Evolutionary conservation across 2,797 vertebrate genomes (phyloP).

Genomic region (Hippocampus kuda): DNA sequence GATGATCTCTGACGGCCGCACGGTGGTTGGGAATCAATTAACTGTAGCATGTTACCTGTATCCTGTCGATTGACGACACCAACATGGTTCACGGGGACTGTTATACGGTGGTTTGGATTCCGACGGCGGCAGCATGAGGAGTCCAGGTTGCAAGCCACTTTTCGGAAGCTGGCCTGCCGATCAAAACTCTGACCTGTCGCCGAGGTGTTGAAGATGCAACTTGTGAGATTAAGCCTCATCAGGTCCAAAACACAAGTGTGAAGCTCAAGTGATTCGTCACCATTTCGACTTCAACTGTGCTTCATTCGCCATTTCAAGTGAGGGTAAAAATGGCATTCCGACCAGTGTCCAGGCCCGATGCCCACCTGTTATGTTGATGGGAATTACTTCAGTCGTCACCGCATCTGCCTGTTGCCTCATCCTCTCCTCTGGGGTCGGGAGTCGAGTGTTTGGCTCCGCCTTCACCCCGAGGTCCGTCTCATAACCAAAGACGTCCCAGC

Average conservation of each 20-base stretch:
- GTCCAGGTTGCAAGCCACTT: slow-evolving; percentile 78
- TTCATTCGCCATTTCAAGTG: too few species aligned
- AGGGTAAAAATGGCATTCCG: not conserved
- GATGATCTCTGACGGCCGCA: not conserved
- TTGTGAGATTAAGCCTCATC: not conserved
- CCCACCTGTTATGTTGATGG: slow-evolving; percentile 75
- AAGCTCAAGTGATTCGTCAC: not conserved
- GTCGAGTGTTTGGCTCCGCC: slow-evolving; percentile 69
- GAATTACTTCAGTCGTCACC: slow-evolving; percentile 77
- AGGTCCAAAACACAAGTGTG: not conserved
- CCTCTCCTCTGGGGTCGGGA: slow-evolving; percentile 91
- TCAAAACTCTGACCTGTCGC: slow-evolving; percentile 88
- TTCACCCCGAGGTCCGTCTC: slow-evolving; percentile 20
- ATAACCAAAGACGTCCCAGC: slow-evolving; percentile 56
- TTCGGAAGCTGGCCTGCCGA: slow-evolving; percentile 89
- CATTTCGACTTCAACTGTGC: not conserved
- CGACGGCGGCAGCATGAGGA: slow-evolving; percentile 76
- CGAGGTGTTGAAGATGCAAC: not conserved
- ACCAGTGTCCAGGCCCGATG: not conserved
- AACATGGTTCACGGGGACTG: slow-evolving; percentile 77
- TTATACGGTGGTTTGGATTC: slow-evolving; percentile 82
- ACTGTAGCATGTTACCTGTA: slow-evolving; percentile 44
- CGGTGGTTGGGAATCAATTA: not conserved
- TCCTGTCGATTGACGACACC: slow-evolving; percentile 76
- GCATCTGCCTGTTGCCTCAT: slow-evolving; percentile 81